A percentile compares a stretch with the other conserved stretches of the same genome.
phyloP scores from a whole-genome alignment of 2,797 vertebrate species.

The Falco biarmicus region DNA sequence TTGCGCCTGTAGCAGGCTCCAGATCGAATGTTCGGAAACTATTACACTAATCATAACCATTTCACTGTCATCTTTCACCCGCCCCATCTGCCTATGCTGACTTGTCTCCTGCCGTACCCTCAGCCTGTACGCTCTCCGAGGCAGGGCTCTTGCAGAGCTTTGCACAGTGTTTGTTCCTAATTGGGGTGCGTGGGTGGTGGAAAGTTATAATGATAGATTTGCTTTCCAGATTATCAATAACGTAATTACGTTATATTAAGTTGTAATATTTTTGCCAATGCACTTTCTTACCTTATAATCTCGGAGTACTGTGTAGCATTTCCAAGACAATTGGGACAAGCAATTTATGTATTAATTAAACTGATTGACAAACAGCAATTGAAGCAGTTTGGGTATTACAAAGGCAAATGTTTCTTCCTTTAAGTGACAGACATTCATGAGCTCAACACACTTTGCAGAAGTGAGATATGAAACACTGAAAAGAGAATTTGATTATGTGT shows the following conservation, averaged over 20 bases:
- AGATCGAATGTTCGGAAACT: background rate
- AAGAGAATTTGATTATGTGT: slow-evolving; percentile 11
- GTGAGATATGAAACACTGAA: background rate
- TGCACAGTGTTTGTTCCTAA: background rate
- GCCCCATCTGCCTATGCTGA: background rate
- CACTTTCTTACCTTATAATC: background rate
- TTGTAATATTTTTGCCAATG: background rate
- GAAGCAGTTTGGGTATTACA: background rate
- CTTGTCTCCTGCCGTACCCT: background rate
- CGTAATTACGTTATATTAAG: background rate
- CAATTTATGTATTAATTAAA: background rate
- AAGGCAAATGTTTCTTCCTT: background rate
- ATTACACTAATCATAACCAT: slow-evolving; percentile 35
- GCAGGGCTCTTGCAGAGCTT: background rate
- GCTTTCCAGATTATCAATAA: slow-evolving; percentile 7
- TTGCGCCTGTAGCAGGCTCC: background rate
- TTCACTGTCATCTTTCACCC: background rate
- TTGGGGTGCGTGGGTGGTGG: background rate
- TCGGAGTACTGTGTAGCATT: background rate
- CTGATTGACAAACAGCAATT: background rate
- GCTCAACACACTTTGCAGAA: background rate
- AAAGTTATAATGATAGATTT: background rate
- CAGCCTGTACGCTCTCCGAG: background rate
- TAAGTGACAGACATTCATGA: background rate
- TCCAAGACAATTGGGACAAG: background rate